Percentiles rank a stretch among this genome's conserved stretches.
These are phyloP conservation scores for Drosophila eohydei DNA, from an alignment of 2,888 invertebrate genomes.

Conservation along the genomic window DNA sequence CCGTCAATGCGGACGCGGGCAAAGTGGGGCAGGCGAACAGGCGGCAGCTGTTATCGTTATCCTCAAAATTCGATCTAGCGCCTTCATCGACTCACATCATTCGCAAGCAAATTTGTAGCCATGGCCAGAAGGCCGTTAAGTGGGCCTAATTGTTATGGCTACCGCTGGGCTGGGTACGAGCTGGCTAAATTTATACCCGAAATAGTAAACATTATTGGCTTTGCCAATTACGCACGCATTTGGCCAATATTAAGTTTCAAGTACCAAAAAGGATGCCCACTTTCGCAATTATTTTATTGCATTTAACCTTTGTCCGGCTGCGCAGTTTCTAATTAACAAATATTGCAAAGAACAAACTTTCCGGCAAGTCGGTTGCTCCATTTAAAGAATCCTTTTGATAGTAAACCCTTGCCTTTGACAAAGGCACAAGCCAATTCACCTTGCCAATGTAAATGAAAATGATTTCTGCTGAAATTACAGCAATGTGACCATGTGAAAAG, in stretches of 20 bases:
- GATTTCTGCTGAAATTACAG: neutral
- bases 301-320: neutral
- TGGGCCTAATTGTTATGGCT: conserved; percentile 27
- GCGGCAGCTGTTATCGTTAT: conserved; percentile 47
- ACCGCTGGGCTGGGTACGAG: conserved; percentile 6
- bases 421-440: neutral
- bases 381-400: neutral
- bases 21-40: neutral
- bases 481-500: neutral
- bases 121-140: conserved; percentile 21
- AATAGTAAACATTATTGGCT: conserved; percentile 14
- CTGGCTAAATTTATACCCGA: conserved; percentile 5
- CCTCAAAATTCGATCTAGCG: conserved; percentile 9
- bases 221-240: conserved; percentile 11
- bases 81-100: conserved; percentile 4
- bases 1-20: conserved; percentile 20
- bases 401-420: neutral
- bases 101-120: conserved; percentile 8
- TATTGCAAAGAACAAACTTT: neutral
- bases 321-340: neutral
- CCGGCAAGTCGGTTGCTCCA: neutral
- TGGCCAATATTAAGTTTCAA: conserved; percentile 24
- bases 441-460: neutral
- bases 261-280: conserved; percentile 15
- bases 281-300: conserved; percentile 5